Conservation (phyloP, 2,888 invertebrate species). For the Alloscopus bannaensis region DNA sequence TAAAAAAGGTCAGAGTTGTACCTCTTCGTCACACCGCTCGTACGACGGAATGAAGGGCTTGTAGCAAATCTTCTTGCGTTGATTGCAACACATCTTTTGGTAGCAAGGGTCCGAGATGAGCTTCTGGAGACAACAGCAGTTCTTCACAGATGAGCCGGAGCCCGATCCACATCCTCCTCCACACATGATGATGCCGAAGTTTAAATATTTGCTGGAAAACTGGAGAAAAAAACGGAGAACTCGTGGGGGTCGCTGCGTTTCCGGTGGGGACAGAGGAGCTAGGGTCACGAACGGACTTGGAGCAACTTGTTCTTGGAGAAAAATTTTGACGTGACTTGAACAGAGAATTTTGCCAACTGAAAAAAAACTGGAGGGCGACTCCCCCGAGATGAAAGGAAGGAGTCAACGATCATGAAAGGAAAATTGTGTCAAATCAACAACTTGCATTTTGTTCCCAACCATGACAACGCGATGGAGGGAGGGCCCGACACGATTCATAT, state of each 20-base stretch:
- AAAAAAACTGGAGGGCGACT: not conserved
- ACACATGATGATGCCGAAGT: conserved; percentile 46
- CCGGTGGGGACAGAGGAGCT: conserved; percentile 25
- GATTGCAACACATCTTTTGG: conserved; percentile 71
- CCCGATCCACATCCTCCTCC: conserved; percentile 41
- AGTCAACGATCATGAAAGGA: too few species aligned
- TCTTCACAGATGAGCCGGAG: not conserved
- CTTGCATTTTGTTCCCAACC: too few species aligned
- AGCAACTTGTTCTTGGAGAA: conserved; percentile 2
- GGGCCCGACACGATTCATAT: too few species aligned
- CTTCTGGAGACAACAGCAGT: conserved; percentile 46
- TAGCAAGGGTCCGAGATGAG: conserved; percentile 68
- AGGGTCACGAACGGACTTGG: not conserved
- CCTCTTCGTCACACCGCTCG: conserved; percentile 63
- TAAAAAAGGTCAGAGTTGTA: not conserved
- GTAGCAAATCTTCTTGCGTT: conserved; percentile 62
- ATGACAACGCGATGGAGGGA: too few species aligned
- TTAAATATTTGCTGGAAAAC: not conserved
- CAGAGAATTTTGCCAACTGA: conserved; percentile 29
- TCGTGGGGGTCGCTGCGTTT: conserved; percentile 4
- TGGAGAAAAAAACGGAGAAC: not conserved
- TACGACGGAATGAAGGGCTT: conserved; percentile 67
- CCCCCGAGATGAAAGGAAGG: too few species aligned
- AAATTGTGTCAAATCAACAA: too few species aligned
- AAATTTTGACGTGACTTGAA: conserved; percentile 26